Base-by-base conservation (phyloP, 2,113 vertebrate species). In the Larimichthys crocea region DNA sequence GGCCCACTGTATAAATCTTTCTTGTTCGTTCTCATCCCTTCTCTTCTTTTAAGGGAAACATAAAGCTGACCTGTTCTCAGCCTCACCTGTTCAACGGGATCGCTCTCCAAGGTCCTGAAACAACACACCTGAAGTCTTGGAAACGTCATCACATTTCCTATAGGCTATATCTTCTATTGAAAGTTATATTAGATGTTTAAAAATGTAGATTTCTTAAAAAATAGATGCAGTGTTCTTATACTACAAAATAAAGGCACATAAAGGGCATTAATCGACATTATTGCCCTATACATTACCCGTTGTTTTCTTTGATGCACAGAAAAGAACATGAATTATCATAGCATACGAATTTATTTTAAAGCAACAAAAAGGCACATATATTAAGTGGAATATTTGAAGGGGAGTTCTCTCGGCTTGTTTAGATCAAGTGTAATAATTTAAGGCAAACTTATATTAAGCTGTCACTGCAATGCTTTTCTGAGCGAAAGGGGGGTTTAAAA, bases 21-120 rank as follows among this genome's bases (percentile, higher is more conserved):
- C 7, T 35, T 4, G 26, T 48, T 50, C 64, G 44, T 35, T 59
- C 9, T 31, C 8, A 22, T 60, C 63, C 62, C 7, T 63, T 31
- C 5, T 5, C 31, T 35, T 35, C 31, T 35, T 59, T 10, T 24
- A 0, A 52, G 31, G 14, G 55, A 53, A 79, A 2, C n/a, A n/a
- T n/a, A n/a, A 31, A 44, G 17, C 42, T 31, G 12, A 1, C 15
- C 22, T 61, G 7, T 16, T 4, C 14, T 46, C 14, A 42, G 22
- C 16, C 67, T 71, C 84, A 85, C 84, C 76, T 81, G 82, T 48
- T 59, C 22, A 40, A 2, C 0, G 44, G 8, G 24, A 48, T 35
- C 78, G 72, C 93, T 95, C 74, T 94, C 94, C 94, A 75, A 55
- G 94, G 94, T 95, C 71, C 94, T 95, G 91, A 94, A 90, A 80